Conservation (phyloP, 2,888 invertebrate genomes). For the Neria commutata region DNA sequence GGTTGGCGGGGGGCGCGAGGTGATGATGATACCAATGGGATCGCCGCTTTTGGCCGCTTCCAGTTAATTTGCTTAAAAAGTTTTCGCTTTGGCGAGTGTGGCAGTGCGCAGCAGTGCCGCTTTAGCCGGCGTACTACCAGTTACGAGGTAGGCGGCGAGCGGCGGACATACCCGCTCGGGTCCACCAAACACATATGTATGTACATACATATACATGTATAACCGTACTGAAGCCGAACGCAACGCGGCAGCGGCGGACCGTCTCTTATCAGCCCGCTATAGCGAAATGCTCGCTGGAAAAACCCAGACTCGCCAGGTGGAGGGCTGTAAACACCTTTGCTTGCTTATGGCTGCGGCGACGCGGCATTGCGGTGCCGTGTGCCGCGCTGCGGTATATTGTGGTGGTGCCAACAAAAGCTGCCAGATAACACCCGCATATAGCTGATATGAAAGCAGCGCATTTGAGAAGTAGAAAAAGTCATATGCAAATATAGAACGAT, state of each 20-base stretch:
- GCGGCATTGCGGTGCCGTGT: conserved; percentile 6
- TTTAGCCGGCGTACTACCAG: background rate
- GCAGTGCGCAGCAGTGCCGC: background rate
- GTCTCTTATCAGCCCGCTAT: conserved; percentile 31
- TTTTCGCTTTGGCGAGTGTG: conserved; percentile 19
- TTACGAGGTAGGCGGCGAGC: background rate
- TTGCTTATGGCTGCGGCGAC: conserved; percentile 3
- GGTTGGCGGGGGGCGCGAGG: no score
- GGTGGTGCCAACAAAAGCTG: conserved; percentile 47
- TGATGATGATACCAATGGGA: background rate
- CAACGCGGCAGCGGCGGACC: conserved; percentile 14
- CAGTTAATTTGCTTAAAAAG: conserved; percentile 52
- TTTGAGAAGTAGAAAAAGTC: conserved; percentile 31
- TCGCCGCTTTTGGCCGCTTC: background rate
- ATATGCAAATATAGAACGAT: conserved; percentile 45
- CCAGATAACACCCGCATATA: conserved; percentile 5
- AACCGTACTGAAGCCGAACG: no score
- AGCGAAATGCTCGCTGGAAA: conserved; percentile 8
- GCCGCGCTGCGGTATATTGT: conserved; percentile 15
- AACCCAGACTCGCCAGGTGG: conserved; percentile 17
- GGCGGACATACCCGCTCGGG: background rate
- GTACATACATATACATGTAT: background rate
- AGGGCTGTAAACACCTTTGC: conserved; percentile 30
- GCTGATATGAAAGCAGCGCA: background rate
- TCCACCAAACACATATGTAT: no score